Evolutionary conservation across 2,888 invertebrate species (phyloP).

Genomic region (Phrixothrix hirtus): DNA sequence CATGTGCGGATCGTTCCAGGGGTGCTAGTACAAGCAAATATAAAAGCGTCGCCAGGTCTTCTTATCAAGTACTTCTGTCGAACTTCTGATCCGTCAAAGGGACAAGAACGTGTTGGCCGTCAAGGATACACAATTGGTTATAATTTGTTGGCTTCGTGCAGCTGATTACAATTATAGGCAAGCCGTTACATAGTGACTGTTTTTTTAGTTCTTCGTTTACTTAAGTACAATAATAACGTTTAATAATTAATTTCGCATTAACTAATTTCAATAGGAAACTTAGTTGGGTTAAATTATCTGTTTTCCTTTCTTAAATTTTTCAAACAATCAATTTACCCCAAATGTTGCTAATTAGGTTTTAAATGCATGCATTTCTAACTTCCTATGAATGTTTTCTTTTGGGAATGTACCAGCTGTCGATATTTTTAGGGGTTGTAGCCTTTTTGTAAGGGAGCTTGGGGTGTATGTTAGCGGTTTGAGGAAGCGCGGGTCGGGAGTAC

Average conservation of each 20-base stretch:
- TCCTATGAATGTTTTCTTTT: constrained; percentile 31
- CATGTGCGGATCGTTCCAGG: constrained; percentile 57
- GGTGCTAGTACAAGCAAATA: constrained; percentile 54
- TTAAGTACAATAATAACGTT: background rate
- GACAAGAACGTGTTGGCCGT: constrained; percentile 26
- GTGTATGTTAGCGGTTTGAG: constrained; percentile 55
- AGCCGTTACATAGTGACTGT: constrained; percentile 12
- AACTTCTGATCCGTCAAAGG: constrained; percentile 21
- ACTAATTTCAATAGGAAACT: too few relatives aligned
- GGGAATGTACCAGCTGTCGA: constrained; percentile 47
- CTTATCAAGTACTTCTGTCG: constrained; percentile 8
- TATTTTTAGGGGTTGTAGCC: constrained; percentile 55
- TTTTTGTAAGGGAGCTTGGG: constrained; percentile 54
- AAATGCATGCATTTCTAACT: constrained; percentile 21
- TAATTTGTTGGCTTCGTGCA: constrained; percentile 28
- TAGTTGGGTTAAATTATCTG: too few relatives aligned
- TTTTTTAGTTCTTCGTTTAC: background rate
- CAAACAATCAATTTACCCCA: constrained; percentile 24
- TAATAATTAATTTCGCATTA: background rate
- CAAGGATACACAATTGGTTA: constrained; percentile 28
- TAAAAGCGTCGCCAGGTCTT: constrained; percentile 41
- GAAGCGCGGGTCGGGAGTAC: constrained; percentile 38
- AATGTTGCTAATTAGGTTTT: constrained; percentile 26
- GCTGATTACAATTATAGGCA: constrained; percentile 25
- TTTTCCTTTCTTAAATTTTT: too few relatives aligned